Evolutionary conservation across 2,797 vertebrate genomes (phyloP).

Genomic region (Bradypus variegatus): DNA sequence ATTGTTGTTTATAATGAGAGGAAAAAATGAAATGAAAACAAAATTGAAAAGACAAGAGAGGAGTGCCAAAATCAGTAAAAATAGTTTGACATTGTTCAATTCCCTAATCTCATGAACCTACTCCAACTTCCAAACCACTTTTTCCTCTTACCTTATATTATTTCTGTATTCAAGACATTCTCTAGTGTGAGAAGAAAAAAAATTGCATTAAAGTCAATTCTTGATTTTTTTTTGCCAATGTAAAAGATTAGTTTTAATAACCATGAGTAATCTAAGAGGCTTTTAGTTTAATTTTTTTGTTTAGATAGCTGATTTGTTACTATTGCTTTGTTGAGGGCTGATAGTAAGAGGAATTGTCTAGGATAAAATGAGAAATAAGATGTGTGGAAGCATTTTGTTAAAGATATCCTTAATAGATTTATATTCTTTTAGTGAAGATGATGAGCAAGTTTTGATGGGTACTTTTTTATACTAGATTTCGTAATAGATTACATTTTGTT

Average conservation of each 20-base stretch:
- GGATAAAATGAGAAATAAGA: neutral
- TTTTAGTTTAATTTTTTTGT: neutral
- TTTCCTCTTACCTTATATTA: neutral
- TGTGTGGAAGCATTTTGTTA: neutral
- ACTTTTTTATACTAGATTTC: neutral
- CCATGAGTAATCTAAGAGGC: neutral
- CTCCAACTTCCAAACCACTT: neutral
- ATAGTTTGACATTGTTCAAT: neutral
- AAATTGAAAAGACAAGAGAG: constrained; percentile 8
- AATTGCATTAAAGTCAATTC: neutral
- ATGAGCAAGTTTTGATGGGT: neutral
- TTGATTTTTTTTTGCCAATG: neutral
- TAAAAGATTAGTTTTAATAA: neutral
- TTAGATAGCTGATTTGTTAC: neutral
- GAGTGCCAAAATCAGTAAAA: neutral
- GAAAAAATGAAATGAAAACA: neutral
- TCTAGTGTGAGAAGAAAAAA: neutral
- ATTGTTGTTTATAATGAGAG: neutral
- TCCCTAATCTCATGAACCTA: neutral
- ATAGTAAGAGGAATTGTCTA: neutral
- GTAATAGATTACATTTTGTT: neutral
- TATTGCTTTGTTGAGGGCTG: neutral
- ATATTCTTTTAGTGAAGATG: neutral
- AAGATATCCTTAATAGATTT: neutral
- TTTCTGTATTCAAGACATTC: neutral